A percentile compares a stretch with the other conserved stretches of the same genome.
phyloP scores from a whole-genome alignment of 1,140 invertebrate species.

The Lanistes nyassanus region DNA sequence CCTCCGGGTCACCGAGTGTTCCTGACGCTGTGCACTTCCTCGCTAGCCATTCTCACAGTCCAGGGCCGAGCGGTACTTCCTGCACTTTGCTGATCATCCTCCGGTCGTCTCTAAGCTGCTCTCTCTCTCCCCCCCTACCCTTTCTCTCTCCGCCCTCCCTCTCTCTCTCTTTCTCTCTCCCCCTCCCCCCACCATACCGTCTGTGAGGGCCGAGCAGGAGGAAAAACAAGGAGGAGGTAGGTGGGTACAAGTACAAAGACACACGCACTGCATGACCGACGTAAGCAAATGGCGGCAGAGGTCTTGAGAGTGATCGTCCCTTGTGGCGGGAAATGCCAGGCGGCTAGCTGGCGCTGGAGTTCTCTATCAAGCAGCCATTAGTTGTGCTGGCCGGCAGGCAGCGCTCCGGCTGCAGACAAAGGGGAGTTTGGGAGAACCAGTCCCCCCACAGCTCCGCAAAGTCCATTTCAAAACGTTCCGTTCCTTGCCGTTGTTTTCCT shows the following conservation, averaged over 20 bases:
- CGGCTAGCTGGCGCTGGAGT: neutral
- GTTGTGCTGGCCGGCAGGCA: neutral
- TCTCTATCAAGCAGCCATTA: conserved; percentile 10
- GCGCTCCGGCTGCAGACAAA: neutral
- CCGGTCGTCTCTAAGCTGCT: no score
- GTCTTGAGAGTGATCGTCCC: neutral
- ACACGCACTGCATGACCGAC: neutral
- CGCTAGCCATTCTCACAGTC: no score
- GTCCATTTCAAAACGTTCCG: no score
- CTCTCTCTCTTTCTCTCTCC: neutral
- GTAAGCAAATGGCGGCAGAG: neutral
- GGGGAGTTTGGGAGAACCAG: no score
- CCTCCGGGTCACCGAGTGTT: no score
- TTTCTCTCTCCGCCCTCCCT: neutral
- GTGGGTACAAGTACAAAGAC: conserved; percentile 2
- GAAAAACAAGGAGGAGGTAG: conserved; percentile 5
- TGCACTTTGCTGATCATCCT: no score
- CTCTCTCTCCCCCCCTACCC: neutral
- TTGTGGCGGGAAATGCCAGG: conserved; percentile 9
- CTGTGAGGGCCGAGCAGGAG: neutral
- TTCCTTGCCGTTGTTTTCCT: no score
- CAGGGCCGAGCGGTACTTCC: no score
- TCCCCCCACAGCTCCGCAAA: no score
- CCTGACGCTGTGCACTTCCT: no score
- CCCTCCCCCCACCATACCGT: neutral